Conservation (phyloP, 2,113 vertebrate species). For the Oncorhynchus mykiss region DNA sequence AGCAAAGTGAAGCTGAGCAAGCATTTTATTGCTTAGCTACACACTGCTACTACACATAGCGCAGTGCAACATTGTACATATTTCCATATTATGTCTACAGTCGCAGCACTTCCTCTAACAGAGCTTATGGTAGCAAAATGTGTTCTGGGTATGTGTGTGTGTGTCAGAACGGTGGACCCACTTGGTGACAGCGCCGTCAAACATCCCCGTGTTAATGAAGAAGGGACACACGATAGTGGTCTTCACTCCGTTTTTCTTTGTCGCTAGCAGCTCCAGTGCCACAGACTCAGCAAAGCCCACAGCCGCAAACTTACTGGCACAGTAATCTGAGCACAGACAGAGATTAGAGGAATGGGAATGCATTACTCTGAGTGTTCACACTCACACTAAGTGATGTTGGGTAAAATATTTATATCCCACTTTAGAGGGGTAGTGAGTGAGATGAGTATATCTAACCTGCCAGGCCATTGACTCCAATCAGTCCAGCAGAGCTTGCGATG, state of each 20-base stretch:
- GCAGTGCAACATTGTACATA: too few relatives aligned
- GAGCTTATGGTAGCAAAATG: not conserved
- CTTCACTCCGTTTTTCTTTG: slow-evolving; percentile 81
- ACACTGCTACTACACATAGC: too few relatives aligned
- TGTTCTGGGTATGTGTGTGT: too few relatives aligned
- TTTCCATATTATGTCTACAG: too few relatives aligned
- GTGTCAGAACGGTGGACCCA: slow-evolving; percentile 58
- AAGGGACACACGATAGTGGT: slow-evolving; percentile 91
- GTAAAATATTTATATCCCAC: not conserved
- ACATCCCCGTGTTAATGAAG: slow-evolving; percentile 91
- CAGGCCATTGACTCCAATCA: slow-evolving; percentile 70
- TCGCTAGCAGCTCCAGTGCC: slow-evolving; percentile 70
- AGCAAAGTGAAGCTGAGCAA: too few relatives aligned
- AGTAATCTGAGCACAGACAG: slow-evolving; percentile 81
- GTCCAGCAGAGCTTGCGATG: slow-evolving; percentile 85
- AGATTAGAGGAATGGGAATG: not conserved
- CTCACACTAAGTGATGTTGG: not conserved
- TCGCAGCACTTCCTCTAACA: not conserved
- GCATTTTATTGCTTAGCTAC: too few relatives aligned
- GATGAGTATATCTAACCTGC: slow-evolving; percentile 75
- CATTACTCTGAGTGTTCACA: not conserved
- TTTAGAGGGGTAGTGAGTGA: not conserved
- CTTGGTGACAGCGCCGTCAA: slow-evolving; percentile 81
- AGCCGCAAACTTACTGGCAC: slow-evolving; percentile 93
- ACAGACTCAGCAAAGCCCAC: slow-evolving; percentile 89